phyloP scores from a whole-genome alignment of 1,140 invertebrate species.

The Drosophila malerkotliana region DNA sequence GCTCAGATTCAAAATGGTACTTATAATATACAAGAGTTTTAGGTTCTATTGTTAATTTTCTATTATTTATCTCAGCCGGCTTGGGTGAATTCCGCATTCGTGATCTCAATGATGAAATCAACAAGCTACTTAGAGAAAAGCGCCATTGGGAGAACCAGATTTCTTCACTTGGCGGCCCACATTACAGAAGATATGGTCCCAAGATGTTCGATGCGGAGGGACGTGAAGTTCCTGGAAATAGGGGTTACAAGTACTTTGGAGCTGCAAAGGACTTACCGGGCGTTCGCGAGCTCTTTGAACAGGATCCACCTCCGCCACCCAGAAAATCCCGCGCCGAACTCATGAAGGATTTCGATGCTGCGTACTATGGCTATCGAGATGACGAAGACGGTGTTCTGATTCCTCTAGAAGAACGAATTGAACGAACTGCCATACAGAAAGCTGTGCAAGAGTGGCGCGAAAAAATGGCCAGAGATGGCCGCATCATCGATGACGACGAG shows the following conservation, averaged over 20 bases:
- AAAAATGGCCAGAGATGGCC: constrained; percentile 86
- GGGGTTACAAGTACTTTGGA: constrained; percentile 99
- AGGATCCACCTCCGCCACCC: constrained; percentile 94
- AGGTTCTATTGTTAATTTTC: not conserved
- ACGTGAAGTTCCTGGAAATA: constrained; percentile 98
- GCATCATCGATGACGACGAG: constrained; percentile 85
- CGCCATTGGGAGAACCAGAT: constrained; percentile 99
- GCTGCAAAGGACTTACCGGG: constrained; percentile 99
- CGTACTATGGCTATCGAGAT: constrained; percentile 99
- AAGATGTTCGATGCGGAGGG: constrained; percentile 98
- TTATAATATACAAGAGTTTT: not conserved
- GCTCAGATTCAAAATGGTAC: constrained; percentile 98
- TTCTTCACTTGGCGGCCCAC: constrained; percentile 96
- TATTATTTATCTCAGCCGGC: constrained; percentile 88
- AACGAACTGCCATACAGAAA: constrained; percentile 88
- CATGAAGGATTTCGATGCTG: constrained; percentile 98
- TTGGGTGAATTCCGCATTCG: constrained; percentile 98
- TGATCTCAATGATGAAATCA: constrained; percentile 99
- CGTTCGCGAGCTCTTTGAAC: constrained; percentile 98
- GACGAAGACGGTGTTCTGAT: constrained; percentile 98
- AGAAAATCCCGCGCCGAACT: constrained; percentile 97
- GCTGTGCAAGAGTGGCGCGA: constrained; percentile 88
- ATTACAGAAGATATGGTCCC: constrained; percentile 96
- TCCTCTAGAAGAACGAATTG: constrained; percentile 93
- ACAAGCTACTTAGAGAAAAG: constrained; percentile 97